Evolutionary conservation across 2,888 invertebrate species (phyloP).

Genomic region (Pseudanteris insignis): DNA sequence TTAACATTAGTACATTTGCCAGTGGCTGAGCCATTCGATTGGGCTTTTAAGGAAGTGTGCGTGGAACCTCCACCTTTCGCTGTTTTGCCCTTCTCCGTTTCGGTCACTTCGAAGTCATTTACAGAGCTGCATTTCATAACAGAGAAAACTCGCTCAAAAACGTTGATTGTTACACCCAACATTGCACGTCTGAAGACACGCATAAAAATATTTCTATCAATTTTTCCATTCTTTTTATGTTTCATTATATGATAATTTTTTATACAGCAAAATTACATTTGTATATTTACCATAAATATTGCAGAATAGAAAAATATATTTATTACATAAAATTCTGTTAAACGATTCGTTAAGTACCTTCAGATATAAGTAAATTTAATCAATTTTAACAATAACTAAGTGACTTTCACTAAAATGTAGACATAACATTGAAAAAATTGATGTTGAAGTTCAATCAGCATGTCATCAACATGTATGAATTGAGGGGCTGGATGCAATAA

Average conservation of each 20-base stretch:
- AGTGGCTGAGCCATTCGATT: conserved; percentile 62
- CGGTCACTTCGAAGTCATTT: conserved; percentile 68
- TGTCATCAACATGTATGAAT: too few relatives aligned
- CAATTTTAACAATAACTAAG: too few relatives aligned
- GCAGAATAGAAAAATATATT: conserved; percentile 3
- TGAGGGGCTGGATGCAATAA: too few relatives aligned
- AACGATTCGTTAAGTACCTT: too few relatives aligned
- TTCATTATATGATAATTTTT: conserved; percentile 6
- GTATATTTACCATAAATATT: too few relatives aligned
- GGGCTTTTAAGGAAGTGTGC: conserved; percentile 59
- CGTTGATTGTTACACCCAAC: conserved; percentile 15
- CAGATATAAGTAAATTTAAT: too few relatives aligned
- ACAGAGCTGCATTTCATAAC: conserved; percentile 60
- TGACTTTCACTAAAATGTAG: too few relatives aligned
- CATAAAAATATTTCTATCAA: conserved; percentile 21
- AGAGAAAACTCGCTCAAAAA: conserved; percentile 39
- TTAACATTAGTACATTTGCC: conserved; percentile 64
- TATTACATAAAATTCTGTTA: not conserved
- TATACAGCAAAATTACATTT: too few relatives aligned
- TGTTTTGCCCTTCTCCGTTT: conserved; percentile 67
- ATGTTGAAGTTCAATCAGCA: too few relatives aligned
- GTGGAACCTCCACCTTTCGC: conserved; percentile 58
- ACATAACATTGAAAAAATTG: too few relatives aligned
- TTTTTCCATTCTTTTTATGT: conserved; percentile 19
- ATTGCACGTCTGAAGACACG: conserved; percentile 24